A percentile compares a stretch with the other conserved stretches of the same genome.
Conservation (phyloP, 2,888 invertebrate species). For the Volucella inanis region DNA sequence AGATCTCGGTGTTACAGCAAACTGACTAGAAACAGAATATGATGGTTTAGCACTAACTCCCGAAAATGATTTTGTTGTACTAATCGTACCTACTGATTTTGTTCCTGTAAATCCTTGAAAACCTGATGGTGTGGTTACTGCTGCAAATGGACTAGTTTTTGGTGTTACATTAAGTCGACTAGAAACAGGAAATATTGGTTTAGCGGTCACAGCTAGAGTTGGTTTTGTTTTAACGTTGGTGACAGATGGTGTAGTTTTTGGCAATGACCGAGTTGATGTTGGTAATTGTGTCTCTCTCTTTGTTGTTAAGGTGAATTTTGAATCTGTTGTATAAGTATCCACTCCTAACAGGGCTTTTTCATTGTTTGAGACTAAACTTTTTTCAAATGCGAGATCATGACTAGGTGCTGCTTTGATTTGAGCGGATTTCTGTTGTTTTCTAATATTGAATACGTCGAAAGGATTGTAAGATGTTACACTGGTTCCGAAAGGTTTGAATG, state of each 20-base stretch:
- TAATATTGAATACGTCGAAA: background rate
- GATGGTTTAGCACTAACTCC: background rate
- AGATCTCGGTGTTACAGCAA: background rate
- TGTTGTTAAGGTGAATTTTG: background rate
- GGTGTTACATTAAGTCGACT: no score
- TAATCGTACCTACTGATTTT: background rate
- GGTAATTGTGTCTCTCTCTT: conserved; percentile 8
- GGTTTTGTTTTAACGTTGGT: no score
- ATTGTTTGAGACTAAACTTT: conserved; percentile 14
- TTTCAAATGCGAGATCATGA: background rate
- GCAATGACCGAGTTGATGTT: background rate
- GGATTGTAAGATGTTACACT: background rate
- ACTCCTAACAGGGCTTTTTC: background rate
- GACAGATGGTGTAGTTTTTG: background rate
- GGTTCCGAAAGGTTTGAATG: background rate
- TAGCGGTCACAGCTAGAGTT: no score
- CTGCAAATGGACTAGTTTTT: no score
- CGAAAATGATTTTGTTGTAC: background rate
- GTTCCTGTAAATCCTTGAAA: background rate
- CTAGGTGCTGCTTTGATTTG: background rate
- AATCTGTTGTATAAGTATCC: background rate
- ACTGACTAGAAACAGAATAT: background rate
- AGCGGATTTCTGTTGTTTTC: background rate
- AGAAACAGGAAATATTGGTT: no score
- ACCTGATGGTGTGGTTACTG: background rate